These are phyloP conservation scores for Acanthurus leucopareius DNA, from an alignment of 2,797 vertebrate species.

Conservation along the genomic window DNA sequence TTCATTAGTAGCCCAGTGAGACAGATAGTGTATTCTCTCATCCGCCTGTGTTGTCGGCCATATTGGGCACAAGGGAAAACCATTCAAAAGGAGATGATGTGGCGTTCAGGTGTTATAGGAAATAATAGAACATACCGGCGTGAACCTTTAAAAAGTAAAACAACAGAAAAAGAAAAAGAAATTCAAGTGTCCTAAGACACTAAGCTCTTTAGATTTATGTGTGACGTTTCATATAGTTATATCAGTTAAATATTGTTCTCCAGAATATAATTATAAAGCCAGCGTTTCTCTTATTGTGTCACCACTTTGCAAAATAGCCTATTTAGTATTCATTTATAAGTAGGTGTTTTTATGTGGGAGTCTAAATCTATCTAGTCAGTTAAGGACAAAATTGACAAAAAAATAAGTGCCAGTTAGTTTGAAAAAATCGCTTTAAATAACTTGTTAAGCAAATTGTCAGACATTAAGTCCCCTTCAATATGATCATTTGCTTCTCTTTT, in stretches of 20 bases:
- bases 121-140: fast-evolving
- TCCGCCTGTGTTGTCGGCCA: constrained; percentile 67
- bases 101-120: constrained; percentile 49
- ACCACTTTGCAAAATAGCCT: too few species aligned
- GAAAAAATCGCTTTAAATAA: not conserved
- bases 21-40: constrained; percentile 19
- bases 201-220: not conserved
- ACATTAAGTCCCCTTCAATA: not conserved
- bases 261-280: not conserved
- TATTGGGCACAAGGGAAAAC: constrained; percentile 75
- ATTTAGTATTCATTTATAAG: not conserved
- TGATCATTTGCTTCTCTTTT: too few species aligned
- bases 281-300: not conserved
- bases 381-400: too few species aligned
- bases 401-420: not conserved
- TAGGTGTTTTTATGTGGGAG: too few species aligned
- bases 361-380: too few species aligned
- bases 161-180: not conserved
- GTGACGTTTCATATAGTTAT: not conserved
- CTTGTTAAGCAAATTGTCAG: too few species aligned
- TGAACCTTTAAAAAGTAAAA: not conserved
- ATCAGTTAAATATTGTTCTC: not conserved
- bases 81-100: constrained; percentile 61
- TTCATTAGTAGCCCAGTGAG: too few species aligned
- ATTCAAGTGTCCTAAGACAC: not conserved